Base-by-base conservation (phyloP, 2,113 vertebrate species). In the Lipotes vexillifer region DNA sequence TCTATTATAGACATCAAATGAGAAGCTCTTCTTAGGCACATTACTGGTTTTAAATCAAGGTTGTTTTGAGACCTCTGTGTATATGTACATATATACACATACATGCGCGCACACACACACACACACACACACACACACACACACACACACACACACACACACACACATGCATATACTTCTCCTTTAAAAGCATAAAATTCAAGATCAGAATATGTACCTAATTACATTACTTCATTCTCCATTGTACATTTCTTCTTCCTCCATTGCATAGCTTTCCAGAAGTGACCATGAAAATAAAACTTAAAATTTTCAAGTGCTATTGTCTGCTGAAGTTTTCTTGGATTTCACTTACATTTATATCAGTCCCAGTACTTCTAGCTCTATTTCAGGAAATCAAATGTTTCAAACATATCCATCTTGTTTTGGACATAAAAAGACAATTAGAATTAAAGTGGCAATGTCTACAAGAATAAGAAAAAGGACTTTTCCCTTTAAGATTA, bases 1-100 rank as follows among this genome's bases (percentile, higher is more conserved):
- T 75, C 55, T n/a, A 71, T 93, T 93, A 77, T 96, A 82, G 29
- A 44, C 13, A 94, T 72, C 80, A 95, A 75, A 97, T 81, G 61
- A 85, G 14, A 91, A 94, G 59, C 1, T 41, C 80, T 71, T 66
- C 49, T 96, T 96, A 91, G 59, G 14, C 27, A 80, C 5, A 59
- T 52, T 27, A 68, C 12, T 78, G 13, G 41, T 87, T 95, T 95
- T 74, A 96, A 93, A 93, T 69, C 11, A 91, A 75, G 55, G 25
- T 38, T 88, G 41, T 46, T 86, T 72, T 94, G 77, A 92, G 29
- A 90, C 23, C 14, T 27, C 25, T 85, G 20, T 63, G 17, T 82
- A 13, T 49, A 3, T 57, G 18, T 63, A 5, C 3, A 46, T 21
- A 68, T 36, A 41, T 5, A 71, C 14, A 11, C 2, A 74, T 27